Percentiles rank a stretch among this genome's conserved stretches.
Evolutionary conservation across 2,888 invertebrate species (phyloP).

Genomic region (Idaea dimidiata): DNA sequence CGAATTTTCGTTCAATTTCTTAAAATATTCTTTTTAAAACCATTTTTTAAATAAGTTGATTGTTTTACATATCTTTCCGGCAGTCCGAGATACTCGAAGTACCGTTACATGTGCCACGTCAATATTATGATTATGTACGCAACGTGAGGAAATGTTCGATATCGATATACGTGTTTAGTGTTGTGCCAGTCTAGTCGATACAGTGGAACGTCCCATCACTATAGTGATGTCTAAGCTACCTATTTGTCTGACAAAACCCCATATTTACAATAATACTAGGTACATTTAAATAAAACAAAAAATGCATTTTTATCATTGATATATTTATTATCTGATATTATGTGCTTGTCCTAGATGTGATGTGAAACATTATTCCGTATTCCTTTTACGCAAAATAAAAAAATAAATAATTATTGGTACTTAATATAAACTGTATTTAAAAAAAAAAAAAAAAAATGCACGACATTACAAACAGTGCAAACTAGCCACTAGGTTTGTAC

Average conservation of each 20-base stretch:
- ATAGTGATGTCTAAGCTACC: constrained; percentile 3
- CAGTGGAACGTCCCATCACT: constrained; percentile 22
- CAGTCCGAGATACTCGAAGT: constrained; percentile 71
- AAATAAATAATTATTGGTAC: too few species aligned
- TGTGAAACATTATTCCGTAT: too few species aligned
- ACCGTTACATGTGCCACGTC: constrained; percentile 68
- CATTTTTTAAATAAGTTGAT: not conserved
- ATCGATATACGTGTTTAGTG: constrained; percentile 24
- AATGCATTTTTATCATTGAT: too few species aligned
- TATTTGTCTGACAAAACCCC: not conserved
- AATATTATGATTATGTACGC: constrained; percentile 69
- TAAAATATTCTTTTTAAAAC: not conserved
- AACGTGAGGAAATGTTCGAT: constrained; percentile 32
- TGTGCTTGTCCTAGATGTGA: too few species aligned
- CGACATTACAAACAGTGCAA: too few species aligned
- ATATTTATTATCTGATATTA: too few species aligned
- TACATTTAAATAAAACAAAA: too few species aligned
- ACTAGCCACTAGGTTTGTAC: too few species aligned
- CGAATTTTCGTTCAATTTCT: too few species aligned
- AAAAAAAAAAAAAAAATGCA: too few species aligned
- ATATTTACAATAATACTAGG: not conserved
- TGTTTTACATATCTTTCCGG: constrained; percentile 29
- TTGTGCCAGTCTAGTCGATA: constrained; percentile 33
- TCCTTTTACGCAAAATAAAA: too few species aligned
- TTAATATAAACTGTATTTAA: too few species aligned